Conservation (phyloP, 2,888 invertebrate species). For the Dicyrtomina minuta region DNA sequence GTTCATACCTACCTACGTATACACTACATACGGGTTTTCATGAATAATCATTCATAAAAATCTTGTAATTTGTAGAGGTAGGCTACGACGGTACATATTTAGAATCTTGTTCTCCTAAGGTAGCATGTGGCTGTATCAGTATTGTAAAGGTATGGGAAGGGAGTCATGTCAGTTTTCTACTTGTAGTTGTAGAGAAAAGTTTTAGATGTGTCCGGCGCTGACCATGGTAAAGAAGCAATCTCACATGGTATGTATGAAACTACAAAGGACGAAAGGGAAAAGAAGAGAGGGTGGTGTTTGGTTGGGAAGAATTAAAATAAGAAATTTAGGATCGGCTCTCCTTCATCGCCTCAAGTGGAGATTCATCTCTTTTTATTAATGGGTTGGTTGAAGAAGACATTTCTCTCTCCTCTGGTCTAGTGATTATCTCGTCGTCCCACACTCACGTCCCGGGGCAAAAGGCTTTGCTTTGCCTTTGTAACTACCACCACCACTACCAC, state of each 20-base stretch:
- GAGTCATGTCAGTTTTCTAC: too few species aligned
- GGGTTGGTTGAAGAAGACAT: constrained; percentile 53
- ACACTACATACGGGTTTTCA: neutral
- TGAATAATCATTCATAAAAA: constrained; percentile 43
- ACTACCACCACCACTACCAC: too few species aligned
- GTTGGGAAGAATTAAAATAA: constrained; percentile 22
- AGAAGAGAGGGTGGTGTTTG: constrained; percentile 8
- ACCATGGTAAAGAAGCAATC: too few species aligned
- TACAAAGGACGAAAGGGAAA: neutral
- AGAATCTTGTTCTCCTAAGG: too few species aligned
- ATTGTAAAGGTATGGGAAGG: too few species aligned
- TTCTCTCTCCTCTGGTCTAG: constrained; percentile 42
- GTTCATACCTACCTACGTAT: neutral
- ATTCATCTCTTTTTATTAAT: constrained; percentile 52
- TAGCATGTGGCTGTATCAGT: too few species aligned
- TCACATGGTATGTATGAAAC: too few species aligned
- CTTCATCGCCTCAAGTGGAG: constrained; percentile 52
- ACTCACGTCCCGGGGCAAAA: constrained; percentile 43
- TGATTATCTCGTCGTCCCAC: constrained; percentile 46
- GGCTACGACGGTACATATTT: neutral
- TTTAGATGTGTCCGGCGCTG: too few species aligned
- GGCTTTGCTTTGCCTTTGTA: too few species aligned
- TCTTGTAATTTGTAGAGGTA: neutral
- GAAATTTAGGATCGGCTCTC: constrained; percentile 35
- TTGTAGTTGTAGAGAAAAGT: too few species aligned